Conservation (phyloP, 35 echinoderm and acorn worm genomes). For the Chiridota heheva region DNA sequence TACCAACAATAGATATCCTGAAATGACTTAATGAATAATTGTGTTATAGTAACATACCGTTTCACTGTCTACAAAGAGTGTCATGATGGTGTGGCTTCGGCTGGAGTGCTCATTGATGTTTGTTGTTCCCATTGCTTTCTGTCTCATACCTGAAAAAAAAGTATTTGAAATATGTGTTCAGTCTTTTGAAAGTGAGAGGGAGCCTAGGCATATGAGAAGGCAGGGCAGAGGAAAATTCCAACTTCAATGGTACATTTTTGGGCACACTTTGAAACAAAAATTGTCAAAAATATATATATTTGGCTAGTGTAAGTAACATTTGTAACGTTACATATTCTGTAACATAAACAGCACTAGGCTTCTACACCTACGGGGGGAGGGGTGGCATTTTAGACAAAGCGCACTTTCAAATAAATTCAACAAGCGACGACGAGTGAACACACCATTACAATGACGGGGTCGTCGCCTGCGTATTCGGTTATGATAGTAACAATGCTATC, state of each 20-base stretch:
- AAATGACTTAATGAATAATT: too few relatives aligned
- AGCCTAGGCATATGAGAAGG: background rate
- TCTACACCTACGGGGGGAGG: background rate
- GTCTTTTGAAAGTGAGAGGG: background rate
- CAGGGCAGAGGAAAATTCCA: background rate
- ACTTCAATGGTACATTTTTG: background rate
- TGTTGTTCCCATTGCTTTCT: conserved; percentile 83
- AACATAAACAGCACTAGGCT: background rate
- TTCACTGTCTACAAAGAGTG: conserved; percentile 86
- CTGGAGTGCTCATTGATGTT: conserved; percentile 99
- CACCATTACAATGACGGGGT: too few relatives aligned
- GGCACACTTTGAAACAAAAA: background rate
- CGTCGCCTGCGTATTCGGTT: too few relatives aligned
- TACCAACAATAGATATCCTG: too few relatives aligned
- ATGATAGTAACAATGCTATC: too few relatives aligned
- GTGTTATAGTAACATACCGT: too few relatives aligned
- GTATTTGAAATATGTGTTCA: background rate
- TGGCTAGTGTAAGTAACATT: background rate
- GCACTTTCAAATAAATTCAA: too few relatives aligned
- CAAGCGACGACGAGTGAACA: too few relatives aligned
- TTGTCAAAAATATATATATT: background rate
- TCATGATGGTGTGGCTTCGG: conserved; percentile 92
- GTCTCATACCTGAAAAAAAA: conserved; percentile 74
- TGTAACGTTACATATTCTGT: background rate
- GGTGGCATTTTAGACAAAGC: background rate